A percentile compares a stretch with the other conserved stretches of the same genome.
phyloP scores from a whole-genome alignment of 2,888 invertebrate species.

The Lycocerus yunnanus region DNA sequence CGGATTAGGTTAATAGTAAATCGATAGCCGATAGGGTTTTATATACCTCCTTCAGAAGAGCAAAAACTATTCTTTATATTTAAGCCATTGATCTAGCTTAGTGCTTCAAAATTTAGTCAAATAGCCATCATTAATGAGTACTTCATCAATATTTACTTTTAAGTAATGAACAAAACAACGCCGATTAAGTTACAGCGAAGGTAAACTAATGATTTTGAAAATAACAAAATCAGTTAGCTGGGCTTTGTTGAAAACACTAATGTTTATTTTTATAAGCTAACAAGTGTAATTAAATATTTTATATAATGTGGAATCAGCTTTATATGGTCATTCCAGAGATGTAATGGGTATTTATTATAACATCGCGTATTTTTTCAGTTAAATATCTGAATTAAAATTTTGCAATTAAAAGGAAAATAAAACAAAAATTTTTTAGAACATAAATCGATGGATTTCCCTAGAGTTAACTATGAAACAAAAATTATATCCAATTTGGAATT shows the following conservation, averaged over 20 bases:
- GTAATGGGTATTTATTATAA: not conserved
- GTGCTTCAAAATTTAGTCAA: constrained; percentile 16
- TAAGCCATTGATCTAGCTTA: constrained; percentile 28
- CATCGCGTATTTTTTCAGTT: not conserved
- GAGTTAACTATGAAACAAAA: not conserved
- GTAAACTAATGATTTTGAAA: not conserved
- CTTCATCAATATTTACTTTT: not conserved
- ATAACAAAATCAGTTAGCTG: not conserved
- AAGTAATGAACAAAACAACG: not conserved
- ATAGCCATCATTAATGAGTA: not conserved
- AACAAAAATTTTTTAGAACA: not conserved
- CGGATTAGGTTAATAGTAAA: constrained; percentile 34
- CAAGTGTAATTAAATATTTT: not conserved
- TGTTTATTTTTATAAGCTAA: not conserved
- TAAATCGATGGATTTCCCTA: not conserved
- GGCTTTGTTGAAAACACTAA: not conserved
- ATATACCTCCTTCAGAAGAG: constrained; percentile 25
- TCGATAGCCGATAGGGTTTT: constrained; percentile 32
- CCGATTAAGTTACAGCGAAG: not conserved
- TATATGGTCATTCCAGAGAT: not conserved
- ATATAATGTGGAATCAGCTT: not conserved
- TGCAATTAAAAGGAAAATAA: not conserved
- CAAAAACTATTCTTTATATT: constrained; percentile 29
- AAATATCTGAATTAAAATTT: not conserved
- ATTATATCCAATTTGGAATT: not conserved